A percentile compares a stretch with the other conserved stretches of the same genome.
Evolutionary conservation across 2,797 vertebrate species (phyloP).

Genomic region (Characodon lateralis): DNA sequence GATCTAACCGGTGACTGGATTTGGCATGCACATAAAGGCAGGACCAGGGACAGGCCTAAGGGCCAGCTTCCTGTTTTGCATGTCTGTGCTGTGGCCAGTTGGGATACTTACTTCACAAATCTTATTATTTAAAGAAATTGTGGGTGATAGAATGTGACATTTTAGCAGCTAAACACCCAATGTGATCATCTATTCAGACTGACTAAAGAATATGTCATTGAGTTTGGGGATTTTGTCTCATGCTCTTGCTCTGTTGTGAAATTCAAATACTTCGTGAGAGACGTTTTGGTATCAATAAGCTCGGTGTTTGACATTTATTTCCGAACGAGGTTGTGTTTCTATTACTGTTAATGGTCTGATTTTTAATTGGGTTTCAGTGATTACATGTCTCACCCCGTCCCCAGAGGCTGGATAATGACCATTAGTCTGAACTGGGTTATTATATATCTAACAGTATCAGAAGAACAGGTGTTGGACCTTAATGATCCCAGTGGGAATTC

Average conservation of each 20-base stretch:
- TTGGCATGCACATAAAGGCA: slow-evolving; percentile 43
- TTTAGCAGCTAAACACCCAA: slow-evolving; percentile 7
- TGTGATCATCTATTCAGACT: slow-evolving; percentile 16
- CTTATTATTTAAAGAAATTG: slow-evolving; percentile 17
- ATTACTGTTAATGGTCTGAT: slow-evolving; percentile 37
- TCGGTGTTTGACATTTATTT: slow-evolving; percentile 33
- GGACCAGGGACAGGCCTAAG: slow-evolving; percentile 51
- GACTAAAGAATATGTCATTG: slow-evolving; percentile 13
- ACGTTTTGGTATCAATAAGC: slow-evolving; percentile 38
- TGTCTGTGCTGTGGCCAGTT: slow-evolving; percentile 28
- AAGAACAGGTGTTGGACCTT: slow-evolving; percentile 69
- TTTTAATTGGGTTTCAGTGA: slow-evolving; percentile 34
- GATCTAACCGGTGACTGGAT: slow-evolving; percentile 47
- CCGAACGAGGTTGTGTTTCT: slow-evolving; percentile 35
- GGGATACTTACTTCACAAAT: slow-evolving; percentile 22
- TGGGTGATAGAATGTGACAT: slow-evolving; percentile 1
- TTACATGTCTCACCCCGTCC: slow-evolving; percentile 44
- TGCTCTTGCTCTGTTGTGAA: slow-evolving; percentile 22
- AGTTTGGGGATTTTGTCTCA: neutral
- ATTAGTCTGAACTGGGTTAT: slow-evolving; percentile 38
- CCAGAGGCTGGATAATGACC: slow-evolving; percentile 33
- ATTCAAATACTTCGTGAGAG: slow-evolving; percentile 12
- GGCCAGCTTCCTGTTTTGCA: slow-evolving; percentile 57
- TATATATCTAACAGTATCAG: slow-evolving; percentile 35
- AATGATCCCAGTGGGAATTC: slow-evolving; percentile 67